These are phyloP conservation scores for Morphnarchus princeps DNA, from an alignment of 2,113 vertebrate genomes.

Conservation along the genomic window DNA sequence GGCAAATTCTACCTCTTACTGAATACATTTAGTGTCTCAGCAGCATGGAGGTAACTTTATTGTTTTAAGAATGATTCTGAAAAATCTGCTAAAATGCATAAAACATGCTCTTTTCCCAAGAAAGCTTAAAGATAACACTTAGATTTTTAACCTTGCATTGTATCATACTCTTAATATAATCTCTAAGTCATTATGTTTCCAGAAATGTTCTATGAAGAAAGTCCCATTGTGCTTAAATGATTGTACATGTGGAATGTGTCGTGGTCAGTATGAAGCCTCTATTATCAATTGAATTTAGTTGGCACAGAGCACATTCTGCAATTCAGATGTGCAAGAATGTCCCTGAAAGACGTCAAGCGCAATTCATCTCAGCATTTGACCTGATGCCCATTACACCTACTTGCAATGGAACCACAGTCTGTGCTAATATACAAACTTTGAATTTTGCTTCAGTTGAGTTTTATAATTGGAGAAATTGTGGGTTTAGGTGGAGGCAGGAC, in stretches of 20 bases:
- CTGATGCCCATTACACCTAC: background rate
- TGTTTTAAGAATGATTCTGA: background rate
- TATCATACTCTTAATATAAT: background rate
- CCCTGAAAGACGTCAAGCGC: conserved; percentile 43
- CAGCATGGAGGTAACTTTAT: background rate
- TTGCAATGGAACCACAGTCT: background rate
- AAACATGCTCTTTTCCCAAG: background rate
- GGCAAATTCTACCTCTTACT: background rate
- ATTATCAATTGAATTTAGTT: conserved; percentile 34
- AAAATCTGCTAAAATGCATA: background rate
- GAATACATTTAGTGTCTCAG: background rate
- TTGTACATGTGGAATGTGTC: background rate
- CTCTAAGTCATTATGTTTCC: background rate
- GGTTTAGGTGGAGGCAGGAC: background rate
- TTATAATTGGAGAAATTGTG: conserved; percentile 21
- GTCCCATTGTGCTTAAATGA: conserved; percentile 24
- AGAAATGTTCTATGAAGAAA: background rate
- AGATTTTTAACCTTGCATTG: background rate
- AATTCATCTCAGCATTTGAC: conserved; percentile 47
- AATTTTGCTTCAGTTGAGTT: background rate
- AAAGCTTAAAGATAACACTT: background rate
- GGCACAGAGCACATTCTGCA: conserved; percentile 53
- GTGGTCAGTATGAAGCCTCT: conserved; percentile 40
- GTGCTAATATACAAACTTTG: background rate
- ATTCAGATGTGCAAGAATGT: conserved; percentile 38